Conservation (phyloP, 2,888 invertebrate genomes). For the Anoplius nigerrimus region DNA sequence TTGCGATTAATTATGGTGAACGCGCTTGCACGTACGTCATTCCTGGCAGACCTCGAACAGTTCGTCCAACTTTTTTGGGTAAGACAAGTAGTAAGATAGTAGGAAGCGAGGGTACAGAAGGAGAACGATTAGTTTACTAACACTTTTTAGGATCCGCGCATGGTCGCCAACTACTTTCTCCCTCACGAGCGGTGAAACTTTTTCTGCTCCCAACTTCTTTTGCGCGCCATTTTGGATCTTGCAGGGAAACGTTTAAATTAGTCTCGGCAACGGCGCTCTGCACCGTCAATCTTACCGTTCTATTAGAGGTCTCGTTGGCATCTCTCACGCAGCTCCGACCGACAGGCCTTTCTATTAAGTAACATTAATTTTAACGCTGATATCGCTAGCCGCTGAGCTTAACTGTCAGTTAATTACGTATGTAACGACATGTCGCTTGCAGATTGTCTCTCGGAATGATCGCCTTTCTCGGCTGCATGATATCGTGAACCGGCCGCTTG, state of each 20-base stretch:
- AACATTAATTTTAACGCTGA: not conserved
- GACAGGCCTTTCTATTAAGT: not conserved
- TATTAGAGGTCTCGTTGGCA: not conserved
- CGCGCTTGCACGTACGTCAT: not conserved
- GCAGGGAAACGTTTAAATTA: too few relatives aligned
- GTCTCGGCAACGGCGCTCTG: too few relatives aligned
- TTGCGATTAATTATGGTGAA: too few relatives aligned
- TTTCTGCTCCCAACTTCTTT: too few relatives aligned
- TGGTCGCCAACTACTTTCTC: not conserved
- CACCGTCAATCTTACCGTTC: not conserved
- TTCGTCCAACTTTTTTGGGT: conserved; percentile 47
- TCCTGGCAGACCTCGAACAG: conserved; percentile 42
- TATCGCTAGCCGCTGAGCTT: too few relatives aligned
- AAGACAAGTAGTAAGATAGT: conserved; percentile 53
- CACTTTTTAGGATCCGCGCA: conserved; percentile 39
- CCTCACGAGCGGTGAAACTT: not conserved
- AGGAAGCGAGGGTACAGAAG: conserved; percentile 56
- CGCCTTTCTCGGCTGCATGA: conserved; percentile 45
- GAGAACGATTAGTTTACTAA: conserved; percentile 56
- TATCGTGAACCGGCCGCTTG: conserved; percentile 43
- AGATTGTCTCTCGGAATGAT: conserved; percentile 54
- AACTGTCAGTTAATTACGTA: conserved; percentile 34
- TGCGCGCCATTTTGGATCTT: too few relatives aligned
- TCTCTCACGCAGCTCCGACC: not conserved
- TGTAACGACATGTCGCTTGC: conserved; percentile 40